Conservation (phyloP, 2,113 vertebrate genomes). For the Arvicanthis niloticus region DNA sequence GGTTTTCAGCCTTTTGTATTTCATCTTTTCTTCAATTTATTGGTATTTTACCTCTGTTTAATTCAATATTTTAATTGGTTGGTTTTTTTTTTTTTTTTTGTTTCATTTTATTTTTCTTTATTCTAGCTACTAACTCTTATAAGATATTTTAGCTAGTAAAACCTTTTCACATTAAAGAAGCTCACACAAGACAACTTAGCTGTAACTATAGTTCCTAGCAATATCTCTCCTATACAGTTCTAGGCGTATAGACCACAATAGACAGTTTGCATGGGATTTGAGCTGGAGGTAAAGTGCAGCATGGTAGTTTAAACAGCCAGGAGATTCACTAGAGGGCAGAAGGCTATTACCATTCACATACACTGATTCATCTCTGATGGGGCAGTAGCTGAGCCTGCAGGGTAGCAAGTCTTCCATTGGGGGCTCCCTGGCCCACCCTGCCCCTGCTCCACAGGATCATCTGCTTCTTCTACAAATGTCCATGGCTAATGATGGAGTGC, state of each 20-base stretch:
- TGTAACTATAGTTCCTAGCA: background rate
- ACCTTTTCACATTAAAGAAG: background rate
- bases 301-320: background rate
- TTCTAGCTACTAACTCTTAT: background rate
- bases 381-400: background rate
- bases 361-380: too few species aligned
- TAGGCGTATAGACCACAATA: background rate
- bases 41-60: background rate
- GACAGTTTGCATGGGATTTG: background rate
- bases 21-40: background rate
- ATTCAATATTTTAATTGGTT: background rate
- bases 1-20: background rate
- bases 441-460: fast-evolving
- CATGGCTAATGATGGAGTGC: background rate
- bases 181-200: background rate
- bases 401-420: background rate
- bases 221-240: too few species aligned
- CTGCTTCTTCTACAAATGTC: background rate
- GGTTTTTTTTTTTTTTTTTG: too few species aligned
- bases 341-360: background rate
- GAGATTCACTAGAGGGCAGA: background rate
- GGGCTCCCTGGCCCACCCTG: too few species aligned
- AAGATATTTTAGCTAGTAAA: background rate
- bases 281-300: background rate
- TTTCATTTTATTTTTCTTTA: background rate